A percentile compares a stretch with the other conserved stretches of the same genome.
phyloP scores from a whole-genome alignment of 2,113 vertebrate species.

The Uria lomvia region DNA sequence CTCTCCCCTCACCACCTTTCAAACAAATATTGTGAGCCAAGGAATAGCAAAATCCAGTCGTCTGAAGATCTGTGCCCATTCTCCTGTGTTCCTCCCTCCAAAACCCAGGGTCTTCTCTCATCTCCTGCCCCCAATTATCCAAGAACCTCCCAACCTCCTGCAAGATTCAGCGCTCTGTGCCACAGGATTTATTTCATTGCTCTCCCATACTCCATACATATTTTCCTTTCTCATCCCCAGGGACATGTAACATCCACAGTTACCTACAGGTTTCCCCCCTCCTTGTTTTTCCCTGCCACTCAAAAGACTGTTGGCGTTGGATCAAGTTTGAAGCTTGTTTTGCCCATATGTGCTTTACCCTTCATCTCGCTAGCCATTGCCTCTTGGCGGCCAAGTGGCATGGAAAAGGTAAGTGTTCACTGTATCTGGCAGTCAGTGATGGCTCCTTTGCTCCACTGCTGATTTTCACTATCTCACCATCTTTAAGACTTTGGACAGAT shows the following conservation, averaged over 20 bases:
- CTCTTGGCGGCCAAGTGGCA: not conserved
- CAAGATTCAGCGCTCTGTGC: not conserved
- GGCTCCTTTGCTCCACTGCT: not conserved
- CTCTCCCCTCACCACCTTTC: not conserved
- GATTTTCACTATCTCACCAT: not conserved
- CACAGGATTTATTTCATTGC: not conserved
- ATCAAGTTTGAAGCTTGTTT: not conserved
- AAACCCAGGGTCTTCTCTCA: not conserved
- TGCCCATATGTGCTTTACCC: fast-evolving
- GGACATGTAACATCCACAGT: fast-evolving
- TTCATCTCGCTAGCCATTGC: not conserved
- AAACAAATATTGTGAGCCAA: not conserved
- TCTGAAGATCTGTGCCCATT: not conserved
- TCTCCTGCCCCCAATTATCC: not conserved
- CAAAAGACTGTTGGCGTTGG: not conserved
- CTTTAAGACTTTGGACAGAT: not conserved
- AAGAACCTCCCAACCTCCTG: not conserved
- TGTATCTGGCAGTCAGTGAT: not conserved
- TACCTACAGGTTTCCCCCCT: not conserved
- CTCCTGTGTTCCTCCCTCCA: not conserved
- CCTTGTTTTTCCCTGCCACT: not conserved
- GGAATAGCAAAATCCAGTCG: not conserved
- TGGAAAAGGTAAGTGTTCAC: not conserved
- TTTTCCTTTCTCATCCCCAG: not conserved
- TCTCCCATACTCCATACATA: fast-evolving